These are phyloP conservation scores for Orthonyx spaldingii DNA, from an alignment of 2,113 vertebrate genomes.

Conservation along the genomic window DNA sequence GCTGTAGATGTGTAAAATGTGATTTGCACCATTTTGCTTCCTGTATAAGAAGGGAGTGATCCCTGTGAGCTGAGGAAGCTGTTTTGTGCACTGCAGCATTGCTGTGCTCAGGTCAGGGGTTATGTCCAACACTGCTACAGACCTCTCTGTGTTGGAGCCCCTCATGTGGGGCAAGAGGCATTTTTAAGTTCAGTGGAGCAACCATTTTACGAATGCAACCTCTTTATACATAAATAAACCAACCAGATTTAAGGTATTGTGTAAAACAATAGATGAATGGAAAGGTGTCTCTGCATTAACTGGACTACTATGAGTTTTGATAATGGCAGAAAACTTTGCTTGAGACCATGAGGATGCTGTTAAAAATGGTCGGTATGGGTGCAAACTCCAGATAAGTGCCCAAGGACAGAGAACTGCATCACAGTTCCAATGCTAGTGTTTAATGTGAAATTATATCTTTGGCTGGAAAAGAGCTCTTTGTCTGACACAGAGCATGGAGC, in stretches of 20 bases:
- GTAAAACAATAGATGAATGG: not conserved
- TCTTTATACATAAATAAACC: not conserved
- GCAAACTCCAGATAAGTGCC: not conserved
- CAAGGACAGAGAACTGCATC: not conserved
- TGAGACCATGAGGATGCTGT: not conserved
- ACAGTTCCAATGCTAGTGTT: not conserved
- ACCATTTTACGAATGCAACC: not conserved
- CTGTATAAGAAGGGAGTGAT: not conserved
- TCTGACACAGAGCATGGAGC: not conserved
- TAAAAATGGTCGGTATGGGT: not conserved
- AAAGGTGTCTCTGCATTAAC: not conserved
- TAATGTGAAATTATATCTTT: conserved; percentile 23
- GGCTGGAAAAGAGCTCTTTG: not conserved
- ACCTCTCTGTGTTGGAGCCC: not conserved
- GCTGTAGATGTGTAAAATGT: not conserved
- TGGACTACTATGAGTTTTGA: not conserved
- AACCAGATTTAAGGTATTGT: not conserved
- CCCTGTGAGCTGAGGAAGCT: not conserved
- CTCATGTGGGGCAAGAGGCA: accelerated
- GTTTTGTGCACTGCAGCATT: not conserved
- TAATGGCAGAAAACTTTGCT: not conserved
- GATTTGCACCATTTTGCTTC: not conserved
- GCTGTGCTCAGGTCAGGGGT: not conserved
- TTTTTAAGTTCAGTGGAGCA: not conserved
- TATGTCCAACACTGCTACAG: not conserved